Base-by-base conservation (phyloP, 1,140 invertebrate genomes). In the Heliconius himera region DNA sequence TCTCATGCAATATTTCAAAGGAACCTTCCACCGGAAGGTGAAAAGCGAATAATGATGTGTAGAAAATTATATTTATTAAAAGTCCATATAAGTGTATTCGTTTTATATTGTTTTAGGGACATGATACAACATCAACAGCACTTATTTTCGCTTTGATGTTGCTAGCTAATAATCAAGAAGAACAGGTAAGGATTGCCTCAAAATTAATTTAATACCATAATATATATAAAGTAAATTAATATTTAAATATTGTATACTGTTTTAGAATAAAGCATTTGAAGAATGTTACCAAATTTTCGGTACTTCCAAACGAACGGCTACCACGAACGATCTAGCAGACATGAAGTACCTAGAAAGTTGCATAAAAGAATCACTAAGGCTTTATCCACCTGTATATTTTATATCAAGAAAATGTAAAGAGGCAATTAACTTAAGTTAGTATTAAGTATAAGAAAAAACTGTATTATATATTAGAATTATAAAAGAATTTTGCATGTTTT, bases 111-210 rank as follows among this genome's bases (percentile, higher is more conserved):
- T 86, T 86, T 22, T 74, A 90, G 90, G 90, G 90, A 4, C 97
- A 98, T 87, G 98, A 98, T 88, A 98, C 98, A 22, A 97, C 97
- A 1, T 96, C 97, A 2, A 95, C 96, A 3, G 96, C 95, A 2
- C 94, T 97, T 38, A 95, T 95, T 60, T 97, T 96, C 95, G 95
- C 95, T 8, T 90, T 97, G 22, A 97, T 97, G 90, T 84, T 96
- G 18, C 86, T 98, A 13, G 97, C 96, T 2, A 95, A 95, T 78
- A 90, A 97, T 91, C 96, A 83, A 60, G 93, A 96, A 74, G 90
- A 94, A 70, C 97, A 97, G 94, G 95, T 96, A 77, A 29, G 78
- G 29, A 22, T 8, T 51, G 41, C 41, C n/a, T 51, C 2, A 20
- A 51, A 8, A 20, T 20, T 8, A 51, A 51, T 51, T 51, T 8